Percentiles rank a stretch among this genome's conserved stretches.
phyloP scores from a whole-genome alignment of 2,888 invertebrate species.

The Xanthorhoe designata region DNA sequence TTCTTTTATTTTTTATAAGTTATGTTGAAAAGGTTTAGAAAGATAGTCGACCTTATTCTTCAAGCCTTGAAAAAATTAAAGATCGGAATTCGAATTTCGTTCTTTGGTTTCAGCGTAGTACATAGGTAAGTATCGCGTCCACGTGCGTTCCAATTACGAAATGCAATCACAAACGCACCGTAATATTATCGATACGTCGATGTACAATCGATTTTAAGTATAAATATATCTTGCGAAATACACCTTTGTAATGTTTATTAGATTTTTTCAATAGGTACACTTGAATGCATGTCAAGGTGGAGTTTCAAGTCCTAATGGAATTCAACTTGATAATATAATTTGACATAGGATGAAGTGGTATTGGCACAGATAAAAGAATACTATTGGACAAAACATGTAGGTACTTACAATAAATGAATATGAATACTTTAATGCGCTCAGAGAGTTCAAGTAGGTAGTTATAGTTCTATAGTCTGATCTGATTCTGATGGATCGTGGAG shows the following conservation, averaged over 20 bases:
- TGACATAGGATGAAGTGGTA: not conserved
- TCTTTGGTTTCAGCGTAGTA: not conserved
- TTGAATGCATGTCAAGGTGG: slow-evolving; percentile 71
- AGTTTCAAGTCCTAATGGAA: slow-evolving; percentile 28
- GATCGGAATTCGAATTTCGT: not conserved
- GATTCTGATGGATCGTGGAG: too few relatives aligned
- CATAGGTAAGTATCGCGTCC: slow-evolving; percentile 35
- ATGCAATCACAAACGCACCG: slow-evolving; percentile 57
- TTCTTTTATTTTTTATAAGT: too few relatives aligned
- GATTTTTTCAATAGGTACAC: slow-evolving; percentile 53
- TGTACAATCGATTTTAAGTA: slow-evolving; percentile 56
- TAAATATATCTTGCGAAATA: slow-evolving; percentile 65
- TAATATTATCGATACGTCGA: slow-evolving; percentile 58
- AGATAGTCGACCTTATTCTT: not conserved
- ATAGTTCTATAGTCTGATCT: too few relatives aligned
- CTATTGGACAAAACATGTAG: too few relatives aligned
- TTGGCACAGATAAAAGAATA: too few relatives aligned
- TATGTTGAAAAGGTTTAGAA: not conserved
- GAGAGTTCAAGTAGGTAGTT: too few relatives aligned
- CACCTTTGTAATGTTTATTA: slow-evolving; percentile 48
- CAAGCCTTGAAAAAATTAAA: not conserved
- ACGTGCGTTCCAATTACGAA: slow-evolving; percentile 67
- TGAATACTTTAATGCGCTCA: too few relatives aligned
- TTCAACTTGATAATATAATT: slow-evolving; percentile 1
- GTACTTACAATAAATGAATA: too few relatives aligned